A percentile compares a stretch with the other conserved stretches of the same genome.
Evolutionary conservation across 1,140 invertebrate genomes (phyloP).

Genomic region (Oryctes rhinoceros): DNA sequence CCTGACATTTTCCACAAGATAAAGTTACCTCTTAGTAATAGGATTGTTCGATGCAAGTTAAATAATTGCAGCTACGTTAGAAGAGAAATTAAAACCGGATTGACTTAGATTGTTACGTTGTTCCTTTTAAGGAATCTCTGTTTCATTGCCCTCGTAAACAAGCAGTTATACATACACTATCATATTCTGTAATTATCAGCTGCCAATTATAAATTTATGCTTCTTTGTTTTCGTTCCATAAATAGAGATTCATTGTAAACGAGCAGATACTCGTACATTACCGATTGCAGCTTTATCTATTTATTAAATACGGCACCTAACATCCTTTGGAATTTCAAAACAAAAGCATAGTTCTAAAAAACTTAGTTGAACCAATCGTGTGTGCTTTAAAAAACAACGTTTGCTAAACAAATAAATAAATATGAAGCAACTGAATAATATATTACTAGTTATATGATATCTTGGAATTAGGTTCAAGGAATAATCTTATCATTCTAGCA

Average conservation of each 20-base stretch:
- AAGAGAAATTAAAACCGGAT: not conserved
- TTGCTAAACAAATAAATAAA: too few species aligned
- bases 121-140: not conserved
- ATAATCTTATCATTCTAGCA: too few species aligned
- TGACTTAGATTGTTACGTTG: not conserved
- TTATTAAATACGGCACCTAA: not conserved
- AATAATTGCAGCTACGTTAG: not conserved
- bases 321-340: not conserved
- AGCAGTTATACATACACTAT: not conserved
- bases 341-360: too few species aligned
- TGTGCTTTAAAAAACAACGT: too few species aligned
- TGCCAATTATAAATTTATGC: slow-evolving; percentile 12
- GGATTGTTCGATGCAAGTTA: not conserved
- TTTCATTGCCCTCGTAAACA: slow-evolving; percentile 3
- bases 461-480: too few species aligned
- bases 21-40: not conserved
- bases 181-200: slow-evolving; percentile 15
- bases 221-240: slow-evolving; percentile 8
- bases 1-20: too few species aligned
- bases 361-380: too few species aligned
- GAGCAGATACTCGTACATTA: not conserved
- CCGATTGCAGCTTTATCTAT: not conserved
- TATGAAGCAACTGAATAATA: too few species aligned
- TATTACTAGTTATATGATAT: too few species aligned
- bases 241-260: not conserved